Base-by-base conservation (phyloP, 2,113 vertebrate species). In the Hippocampus abdominalis region DNA sequence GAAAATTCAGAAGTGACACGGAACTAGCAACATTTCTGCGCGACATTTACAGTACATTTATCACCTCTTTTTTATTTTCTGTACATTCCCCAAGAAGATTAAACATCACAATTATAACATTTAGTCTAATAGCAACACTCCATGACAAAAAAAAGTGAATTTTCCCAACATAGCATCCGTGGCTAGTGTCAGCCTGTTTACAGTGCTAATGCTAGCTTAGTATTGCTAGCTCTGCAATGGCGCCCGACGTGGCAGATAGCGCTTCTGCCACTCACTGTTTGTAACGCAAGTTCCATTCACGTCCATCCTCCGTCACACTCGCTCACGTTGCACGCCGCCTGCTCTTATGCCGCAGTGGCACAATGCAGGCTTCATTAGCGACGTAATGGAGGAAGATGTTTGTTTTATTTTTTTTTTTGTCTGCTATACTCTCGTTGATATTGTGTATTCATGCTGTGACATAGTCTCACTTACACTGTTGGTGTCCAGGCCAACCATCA, bases 341-440 rank as follows among this genome's bases (percentile, higher is more conserved):
- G 32, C 39, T 64, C 4, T 42, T 53, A 29, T 29, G 48, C 48
- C 12, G 61, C 39, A 25, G 39, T 64, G 32, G 32, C 77, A 82
- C 76, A 79, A 83, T 82, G 80, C 81, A 86, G 74, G 86, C 79
- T 85, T 87, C 89, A 88, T 89, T 89, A 89, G 84, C 70, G 80
- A 39, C 77, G 84, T 90, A 89, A 90, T 88, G 87, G 84, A 87
- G 87, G 86, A 68, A 84, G 84, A 74, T 76, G 76, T 83, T 88
- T 44, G 11, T 44, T 49, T 4, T 66, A 2, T 18, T 83, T 88
- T 48, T 0, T 48, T 48, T 18, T 66, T 29, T 9, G 8, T 49
- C 23, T 18, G 13, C 18, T 53, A 51, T 36, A 69, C 69, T 65
- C 57, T 62, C 75, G 68, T 63, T 76, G 72, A 21, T 21, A 39